These are phyloP conservation scores for Pedetes capensis DNA, from an alignment of 2,113 vertebrate species.

Conservation along the genomic window DNA sequence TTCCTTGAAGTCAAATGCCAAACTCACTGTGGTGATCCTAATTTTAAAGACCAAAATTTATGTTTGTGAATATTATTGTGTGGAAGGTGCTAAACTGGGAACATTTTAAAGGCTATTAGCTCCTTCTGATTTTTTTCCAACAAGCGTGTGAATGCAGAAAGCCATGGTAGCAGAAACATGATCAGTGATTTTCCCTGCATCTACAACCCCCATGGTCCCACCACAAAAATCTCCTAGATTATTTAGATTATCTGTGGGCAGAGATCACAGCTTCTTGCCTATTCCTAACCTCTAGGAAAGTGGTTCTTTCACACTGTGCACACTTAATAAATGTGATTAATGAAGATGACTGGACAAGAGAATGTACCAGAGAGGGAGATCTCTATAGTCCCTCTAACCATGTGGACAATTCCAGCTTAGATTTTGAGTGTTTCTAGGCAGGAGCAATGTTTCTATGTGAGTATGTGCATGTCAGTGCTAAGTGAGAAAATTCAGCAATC, in stretches of 20 bases:
- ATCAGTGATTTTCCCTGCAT: not conserved
- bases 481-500: not conserved
- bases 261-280: not conserved
- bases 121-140: not conserved
- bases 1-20: constrained; percentile 40
- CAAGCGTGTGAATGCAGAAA: not conserved
- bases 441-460: not conserved
- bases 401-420: not conserved
- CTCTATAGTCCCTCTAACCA: not conserved
- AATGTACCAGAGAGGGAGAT: not conserved
- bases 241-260: not conserved
- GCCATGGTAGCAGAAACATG: not conserved
- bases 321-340: constrained; percentile 22
- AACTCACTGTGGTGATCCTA: not conserved
- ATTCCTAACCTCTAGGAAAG: not conserved
- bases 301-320: not conserved
- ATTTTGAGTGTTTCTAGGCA: not conserved
- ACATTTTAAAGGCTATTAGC: not conserved
- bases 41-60: constrained; percentile 50
- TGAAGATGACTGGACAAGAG: not conserved
- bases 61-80: not conserved
- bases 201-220: not conserved
- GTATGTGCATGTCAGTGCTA: not conserved
- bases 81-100: not conserved
- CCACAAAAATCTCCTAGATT: not conserved